A percentile compares a stretch with the other conserved stretches of the same genome.
phyloP scores from a whole-genome alignment of 92 coral and sea anemone genomes.

The Epizoanthus ramosus region DNA sequence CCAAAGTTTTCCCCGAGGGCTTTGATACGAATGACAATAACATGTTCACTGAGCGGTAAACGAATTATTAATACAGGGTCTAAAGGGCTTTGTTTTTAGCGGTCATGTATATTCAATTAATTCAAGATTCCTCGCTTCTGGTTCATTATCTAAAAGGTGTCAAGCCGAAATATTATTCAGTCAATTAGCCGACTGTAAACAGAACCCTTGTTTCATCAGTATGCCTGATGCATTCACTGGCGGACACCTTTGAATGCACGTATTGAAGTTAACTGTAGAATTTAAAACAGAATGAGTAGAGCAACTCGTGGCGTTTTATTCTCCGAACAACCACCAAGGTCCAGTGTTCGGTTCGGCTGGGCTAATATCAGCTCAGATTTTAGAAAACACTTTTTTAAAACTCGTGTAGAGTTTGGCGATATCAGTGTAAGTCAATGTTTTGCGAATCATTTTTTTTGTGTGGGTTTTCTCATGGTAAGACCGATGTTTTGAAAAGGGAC shows the following conservation, averaged over 20 bases:
- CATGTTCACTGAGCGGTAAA: too few relatives aligned
- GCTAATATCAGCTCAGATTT: too few relatives aligned
- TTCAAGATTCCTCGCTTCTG: neutral
- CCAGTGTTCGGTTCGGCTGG: too few relatives aligned
- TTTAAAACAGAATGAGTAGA: too few relatives aligned
- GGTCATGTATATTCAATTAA: neutral
- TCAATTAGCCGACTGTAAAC: neutral
- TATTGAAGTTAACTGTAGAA: neutral
- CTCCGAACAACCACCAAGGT: too few relatives aligned
- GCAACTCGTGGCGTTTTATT: too few relatives aligned
- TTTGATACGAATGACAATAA: neutral
- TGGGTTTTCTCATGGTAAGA: too few relatives aligned
- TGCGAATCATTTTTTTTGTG: too few relatives aligned
- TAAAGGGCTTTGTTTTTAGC: neutral
- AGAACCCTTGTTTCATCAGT: neutral
- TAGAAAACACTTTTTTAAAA: too few relatives aligned
- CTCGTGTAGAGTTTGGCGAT: too few relatives aligned
- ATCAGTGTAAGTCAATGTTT: too few relatives aligned
- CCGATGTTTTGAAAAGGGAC: too few relatives aligned
- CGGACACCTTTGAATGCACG: neutral
- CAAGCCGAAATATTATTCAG: neutral
- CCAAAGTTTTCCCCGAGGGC: slow-evolving; percentile 24
- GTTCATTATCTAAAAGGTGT: neutral
- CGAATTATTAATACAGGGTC: neutral
- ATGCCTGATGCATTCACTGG: neutral